These are phyloP conservation scores for Imbricaverruca yamaguchii DNA, from an alignment of 2,888 invertebrate genomes.

Conservation along the genomic window DNA sequence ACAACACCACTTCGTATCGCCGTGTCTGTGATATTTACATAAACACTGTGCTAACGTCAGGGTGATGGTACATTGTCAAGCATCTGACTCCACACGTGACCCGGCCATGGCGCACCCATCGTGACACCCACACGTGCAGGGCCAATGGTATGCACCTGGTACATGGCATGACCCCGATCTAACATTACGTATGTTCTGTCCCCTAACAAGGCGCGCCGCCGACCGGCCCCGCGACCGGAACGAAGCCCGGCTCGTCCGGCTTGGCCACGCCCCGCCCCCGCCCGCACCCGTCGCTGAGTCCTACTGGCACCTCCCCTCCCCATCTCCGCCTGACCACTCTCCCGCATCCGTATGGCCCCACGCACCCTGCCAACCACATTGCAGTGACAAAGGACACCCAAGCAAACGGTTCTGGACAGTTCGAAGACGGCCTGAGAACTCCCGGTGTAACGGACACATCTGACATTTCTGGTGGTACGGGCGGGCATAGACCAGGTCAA, in stretches of 20 bases:
- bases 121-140: too few relatives aligned
- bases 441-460: too few relatives aligned
- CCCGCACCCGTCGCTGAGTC: not conserved
- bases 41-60: not conserved
- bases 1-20: too few relatives aligned
- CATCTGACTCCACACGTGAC: not conserved
- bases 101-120: not conserved
- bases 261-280: not conserved
- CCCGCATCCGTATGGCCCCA: too few relatives aligned
- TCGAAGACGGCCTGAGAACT: too few relatives aligned
- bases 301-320: not conserved
- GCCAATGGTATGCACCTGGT: not conserved
- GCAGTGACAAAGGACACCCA: too few relatives aligned
- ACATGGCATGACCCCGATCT: not conserved
- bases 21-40: too few relatives aligned
- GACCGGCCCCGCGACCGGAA: too few relatives aligned
- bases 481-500: not conserved
- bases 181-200: not conserved
- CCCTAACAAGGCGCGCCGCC: constrained; percentile 10
- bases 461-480: not conserved
- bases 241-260: not conserved
- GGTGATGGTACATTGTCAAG: not conserved
- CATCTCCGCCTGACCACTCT: not conserved
- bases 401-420: too few relatives aligned
- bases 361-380: too few relatives aligned